Evolutionary conservation across 2,888 invertebrate genomes (phyloP).

Genomic region (Tetranychus truncatus): DNA sequence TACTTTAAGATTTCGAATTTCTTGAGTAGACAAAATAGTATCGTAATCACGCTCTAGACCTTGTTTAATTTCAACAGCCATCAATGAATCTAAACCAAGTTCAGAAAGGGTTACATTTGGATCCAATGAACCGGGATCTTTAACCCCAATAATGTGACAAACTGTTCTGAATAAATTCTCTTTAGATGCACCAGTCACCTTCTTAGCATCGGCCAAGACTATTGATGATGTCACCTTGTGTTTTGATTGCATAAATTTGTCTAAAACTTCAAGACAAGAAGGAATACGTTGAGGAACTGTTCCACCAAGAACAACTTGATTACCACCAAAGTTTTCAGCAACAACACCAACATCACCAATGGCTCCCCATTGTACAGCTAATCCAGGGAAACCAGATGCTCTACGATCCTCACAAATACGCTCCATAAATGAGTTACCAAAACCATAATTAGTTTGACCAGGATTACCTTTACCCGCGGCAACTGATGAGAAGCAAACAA

Average conservation of each 20-base stretch:
- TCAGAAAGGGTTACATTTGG: constrained; percentile 62
- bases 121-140: constrained; percentile 60
- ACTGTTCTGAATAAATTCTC: constrained; percentile 11
- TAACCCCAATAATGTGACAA: constrained; percentile 44
- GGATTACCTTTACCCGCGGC: constrained; percentile 90
- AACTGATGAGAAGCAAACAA: constrained; percentile 87
- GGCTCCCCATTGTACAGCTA: constrained; percentile 90
- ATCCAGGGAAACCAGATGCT: constrained; percentile 57
- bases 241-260: constrained; percentile 70
- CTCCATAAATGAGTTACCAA: constrained; percentile 96
- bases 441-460: constrained; percentile 88
- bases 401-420: constrained; percentile 70
- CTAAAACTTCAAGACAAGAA: constrained; percentile 77
- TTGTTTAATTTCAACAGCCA: constrained; percentile 83
- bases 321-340: constrained; percentile 63
- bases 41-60: constrained; percentile 70
- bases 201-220: constrained; percentile 10
- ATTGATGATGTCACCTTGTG: constrained; percentile 34
- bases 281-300: constrained; percentile 84
- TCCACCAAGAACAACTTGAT: constrained; percentile 79
- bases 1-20: constrained; percentile 67
- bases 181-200: background rate
- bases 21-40: constrained; percentile 67
- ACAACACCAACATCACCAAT: constrained; percentile 94
- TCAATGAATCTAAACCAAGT: constrained; percentile 88